These are phyloP conservation scores for Dorcus parallelipipedus DNA, from an alignment of 2,888 invertebrate genomes.

Conservation along the genomic window DNA sequence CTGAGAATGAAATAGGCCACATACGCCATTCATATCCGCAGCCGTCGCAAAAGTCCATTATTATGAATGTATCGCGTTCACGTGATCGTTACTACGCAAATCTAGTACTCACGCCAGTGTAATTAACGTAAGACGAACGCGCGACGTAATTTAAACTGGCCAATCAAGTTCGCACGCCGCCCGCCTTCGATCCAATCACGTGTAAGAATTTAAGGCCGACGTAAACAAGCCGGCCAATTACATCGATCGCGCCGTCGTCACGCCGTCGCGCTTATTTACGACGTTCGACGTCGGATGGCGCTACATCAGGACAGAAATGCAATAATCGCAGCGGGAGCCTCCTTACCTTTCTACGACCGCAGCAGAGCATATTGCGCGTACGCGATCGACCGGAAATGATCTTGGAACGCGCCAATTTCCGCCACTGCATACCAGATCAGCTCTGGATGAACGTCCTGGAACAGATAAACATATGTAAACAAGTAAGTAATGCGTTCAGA, in stretches of 20 bases:
- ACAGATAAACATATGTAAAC: neutral
- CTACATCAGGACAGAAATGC: too few species aligned
- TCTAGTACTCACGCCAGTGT: slow-evolving; percentile 27
- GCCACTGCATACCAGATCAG: slow-evolving; percentile 77
- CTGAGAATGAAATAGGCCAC: neutral
- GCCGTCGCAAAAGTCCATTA: slow-evolving; percentile 12
- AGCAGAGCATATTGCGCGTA: slow-evolving; percentile 87
- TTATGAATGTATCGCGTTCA: slow-evolving; percentile 24
- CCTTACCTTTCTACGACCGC: slow-evolving; percentile 91
- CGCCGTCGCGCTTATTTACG: neutral
- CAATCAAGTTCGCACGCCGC: neutral
- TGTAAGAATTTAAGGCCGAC: neutral
- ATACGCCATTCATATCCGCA: slow-evolving; percentile 21
- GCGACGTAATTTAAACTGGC: slow-evolving; percentile 22
- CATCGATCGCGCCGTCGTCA: neutral
- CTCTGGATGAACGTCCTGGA: slow-evolving; percentile 59
- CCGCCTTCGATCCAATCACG: neutral
- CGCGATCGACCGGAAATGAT: slow-evolving; percentile 66
- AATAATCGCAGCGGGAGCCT: neutral
- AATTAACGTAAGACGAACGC: slow-evolving; percentile 25
- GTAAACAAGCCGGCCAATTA: neutral
- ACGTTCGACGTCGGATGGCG: too few species aligned
- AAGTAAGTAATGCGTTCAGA: too few species aligned
- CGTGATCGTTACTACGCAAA: slow-evolving; percentile 24
- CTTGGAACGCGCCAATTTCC: slow-evolving; percentile 72